Conservation (phyloP, 1,140 invertebrate species). For the Lerema accius region DNA sequence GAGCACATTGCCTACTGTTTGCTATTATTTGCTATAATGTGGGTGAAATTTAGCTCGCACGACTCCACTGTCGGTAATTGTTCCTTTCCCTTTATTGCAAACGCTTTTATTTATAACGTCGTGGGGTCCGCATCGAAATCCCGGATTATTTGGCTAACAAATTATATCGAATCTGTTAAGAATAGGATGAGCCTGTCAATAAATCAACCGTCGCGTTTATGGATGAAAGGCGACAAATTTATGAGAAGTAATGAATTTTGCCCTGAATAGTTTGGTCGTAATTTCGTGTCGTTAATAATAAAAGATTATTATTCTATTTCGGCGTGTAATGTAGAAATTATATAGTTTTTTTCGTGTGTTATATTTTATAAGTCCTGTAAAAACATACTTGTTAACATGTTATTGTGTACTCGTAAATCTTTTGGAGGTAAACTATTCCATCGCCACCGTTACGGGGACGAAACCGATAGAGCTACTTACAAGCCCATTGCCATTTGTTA, state of each 20-base stretch:
- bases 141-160: slow-evolving; percentile 80
- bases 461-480: too few species aligned
- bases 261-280: slow-evolving; percentile 32
- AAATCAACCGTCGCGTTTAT: slow-evolving; percentile 73
- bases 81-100: slow-evolving; percentile 71
- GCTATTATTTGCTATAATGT: slow-evolving; percentile 79
- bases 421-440: too few species aligned
- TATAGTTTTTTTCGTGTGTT: too few species aligned
- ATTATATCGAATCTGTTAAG: slow-evolving; percentile 77
- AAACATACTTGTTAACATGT: too few species aligned
- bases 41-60: slow-evolving; percentile 77
- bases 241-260: slow-evolving; percentile 51
- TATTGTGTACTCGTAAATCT: too few species aligned
- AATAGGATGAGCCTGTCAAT: slow-evolving; percentile 75
- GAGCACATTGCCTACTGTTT: slow-evolving; percentile 69
- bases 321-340: too few species aligned
- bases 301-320: too few species aligned
- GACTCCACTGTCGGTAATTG: slow-evolving; percentile 65
- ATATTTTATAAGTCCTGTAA: too few species aligned
- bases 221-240: slow-evolving; percentile 69
- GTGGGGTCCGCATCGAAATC: slow-evolving; percentile 71
- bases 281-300: too few species aligned
- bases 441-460: too few species aligned
- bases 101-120: slow-evolving; percentile 72
- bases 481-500: too few species aligned